phyloP scores from a whole-genome alignment of 2,113 vertebrate genomes.

The Cryptomyrus ogoouensis region DNA sequence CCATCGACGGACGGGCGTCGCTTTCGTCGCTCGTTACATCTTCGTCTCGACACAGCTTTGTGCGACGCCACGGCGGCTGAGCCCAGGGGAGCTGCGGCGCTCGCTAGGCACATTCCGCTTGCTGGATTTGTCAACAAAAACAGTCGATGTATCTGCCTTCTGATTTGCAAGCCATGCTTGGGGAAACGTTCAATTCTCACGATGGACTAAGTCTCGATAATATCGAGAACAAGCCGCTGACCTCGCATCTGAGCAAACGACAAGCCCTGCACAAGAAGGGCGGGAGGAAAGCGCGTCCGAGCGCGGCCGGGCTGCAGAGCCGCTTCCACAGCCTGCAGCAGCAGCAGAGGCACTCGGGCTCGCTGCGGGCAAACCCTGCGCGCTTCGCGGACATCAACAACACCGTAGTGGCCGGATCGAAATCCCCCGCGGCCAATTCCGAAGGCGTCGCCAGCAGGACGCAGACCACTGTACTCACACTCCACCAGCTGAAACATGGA shows the following conservation, averaged over 20 bases:
- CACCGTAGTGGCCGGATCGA: slow-evolving; percentile 9
- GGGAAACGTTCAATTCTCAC: slow-evolving; percentile 39
- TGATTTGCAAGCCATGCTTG: slow-evolving; percentile 42
- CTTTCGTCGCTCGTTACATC: background rate
- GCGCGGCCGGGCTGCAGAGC: slow-evolving; percentile 24
- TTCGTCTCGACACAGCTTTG: background rate
- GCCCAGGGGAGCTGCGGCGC: background rate
- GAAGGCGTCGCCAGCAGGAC: slow-evolving; percentile 17
- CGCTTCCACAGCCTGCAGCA: slow-evolving; percentile 25
- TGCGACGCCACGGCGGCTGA: background rate
- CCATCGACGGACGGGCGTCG: background rate
- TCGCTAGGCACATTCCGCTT: background rate
- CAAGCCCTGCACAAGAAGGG: slow-evolving; percentile 51
- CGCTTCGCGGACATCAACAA: slow-evolving; percentile 50
- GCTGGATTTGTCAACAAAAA: background rate
- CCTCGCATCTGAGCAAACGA: slow-evolving; percentile 29
- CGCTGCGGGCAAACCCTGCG: slow-evolving; percentile 28
- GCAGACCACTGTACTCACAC: slow-evolving; percentile 19
- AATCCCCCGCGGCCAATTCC: slow-evolving; percentile 8
- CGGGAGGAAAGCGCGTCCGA: slow-evolving; percentile 36
- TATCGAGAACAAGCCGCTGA: slow-evolving; percentile 46
- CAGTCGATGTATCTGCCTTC: slow-evolving; percentile 31
- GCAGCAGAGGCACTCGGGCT: slow-evolving; percentile 35
- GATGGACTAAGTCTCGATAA: slow-evolving; percentile 42
- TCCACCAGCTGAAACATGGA: slow-evolving; percentile 40